Evolutionary conservation across 23 tunicate species (phyloP), one percentile per base, ranked within the genome.

Genomic region (Halocynthia roretzi): DNA sequence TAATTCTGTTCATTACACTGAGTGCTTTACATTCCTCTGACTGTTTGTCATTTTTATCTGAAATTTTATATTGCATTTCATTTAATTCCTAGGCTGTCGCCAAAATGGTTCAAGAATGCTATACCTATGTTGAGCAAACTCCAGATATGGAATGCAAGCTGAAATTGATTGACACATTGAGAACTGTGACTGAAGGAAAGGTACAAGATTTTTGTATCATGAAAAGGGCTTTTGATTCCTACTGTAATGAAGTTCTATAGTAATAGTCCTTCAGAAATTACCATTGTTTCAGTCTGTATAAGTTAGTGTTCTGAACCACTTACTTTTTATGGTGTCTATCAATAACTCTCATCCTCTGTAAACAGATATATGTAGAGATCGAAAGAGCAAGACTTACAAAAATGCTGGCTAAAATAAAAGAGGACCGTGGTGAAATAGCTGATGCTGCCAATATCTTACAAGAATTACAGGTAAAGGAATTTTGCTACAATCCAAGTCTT

Each of bases 21-120:
- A 15, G 17, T 60, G 64, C 64, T 15, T 60, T 15, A 15, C 18
- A 15, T 60, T 18, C 18, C 64, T 60, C 17, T 60, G 2, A 60
- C n/a, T 15, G 17, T 18, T 18, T 4, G 64, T 60, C 18, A 17
- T 60, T 60, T 71, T 54, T 54, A 20, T 53, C 64, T 31, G 4
- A 31, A 31, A 0, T 31, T 31, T 31, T 31, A 31, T 31, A 31
- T 31, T 31, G 44, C 44, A 31, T 31, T 31, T 31, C 4, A 31
- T 31, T 31, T 31, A 68, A 68, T 31, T 31, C 44, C 44, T 31
- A 65, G 83, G 98, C 98, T 23, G 78, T 93, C 17, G 78, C 98
- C 23, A 93, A 93, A 73, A 93, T 93, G 98, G 77, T 93, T 5
- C 98, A 93, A 63, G 94, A 87, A 77, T 87, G 90, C 54, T 87